These are phyloP conservation scores for Cantharis rustica DNA, from an alignment of 2,888 invertebrate genomes.

Conservation along the genomic window DNA sequence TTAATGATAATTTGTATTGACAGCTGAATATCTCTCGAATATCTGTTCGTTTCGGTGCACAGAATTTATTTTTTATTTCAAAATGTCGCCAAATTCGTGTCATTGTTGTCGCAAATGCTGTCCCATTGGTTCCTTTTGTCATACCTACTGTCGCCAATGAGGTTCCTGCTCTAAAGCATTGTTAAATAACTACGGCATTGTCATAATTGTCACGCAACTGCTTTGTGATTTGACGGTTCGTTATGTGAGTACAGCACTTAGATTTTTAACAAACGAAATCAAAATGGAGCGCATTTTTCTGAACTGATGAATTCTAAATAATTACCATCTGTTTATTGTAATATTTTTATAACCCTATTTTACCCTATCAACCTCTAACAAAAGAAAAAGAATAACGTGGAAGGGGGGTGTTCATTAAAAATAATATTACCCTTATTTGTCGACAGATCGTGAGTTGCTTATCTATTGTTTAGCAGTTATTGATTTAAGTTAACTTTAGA, in stretches of 20 bases:
- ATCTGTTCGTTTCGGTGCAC: conserved; percentile 8
- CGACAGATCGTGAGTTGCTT: conserved; percentile 24
- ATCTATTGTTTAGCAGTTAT: neutral
- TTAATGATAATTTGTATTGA: conserved; percentile 14
- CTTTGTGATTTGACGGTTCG: conserved; percentile 21
- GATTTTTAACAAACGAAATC: neutral
- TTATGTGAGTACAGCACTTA: conserved; percentile 12
- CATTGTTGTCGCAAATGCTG: conserved; percentile 37
- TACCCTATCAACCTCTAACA: neutral
- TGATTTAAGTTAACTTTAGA: neutral
- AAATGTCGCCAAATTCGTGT: conserved; percentile 35
- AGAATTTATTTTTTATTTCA: neutral
- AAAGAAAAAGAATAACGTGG: conserved; percentile 8
- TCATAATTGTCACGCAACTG: conserved; percentile 49
- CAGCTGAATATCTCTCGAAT: neutral
- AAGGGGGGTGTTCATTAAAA: conserved; percentile 21
- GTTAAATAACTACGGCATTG: conserved; percentile 40
- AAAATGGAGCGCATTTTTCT: neutral
- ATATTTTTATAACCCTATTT: neutral
- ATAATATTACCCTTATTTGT: conserved; percentile 24
- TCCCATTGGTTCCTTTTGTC: conserved; percentile 51
- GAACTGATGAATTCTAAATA: neutral
- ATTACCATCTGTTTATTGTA: neutral
- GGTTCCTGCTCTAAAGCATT: conserved; percentile 45
- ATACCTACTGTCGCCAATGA: conserved; percentile 47